Evolutionary conservation across 1,140 invertebrate genomes (phyloP).

Genomic region (Aricia agestis): DNA sequence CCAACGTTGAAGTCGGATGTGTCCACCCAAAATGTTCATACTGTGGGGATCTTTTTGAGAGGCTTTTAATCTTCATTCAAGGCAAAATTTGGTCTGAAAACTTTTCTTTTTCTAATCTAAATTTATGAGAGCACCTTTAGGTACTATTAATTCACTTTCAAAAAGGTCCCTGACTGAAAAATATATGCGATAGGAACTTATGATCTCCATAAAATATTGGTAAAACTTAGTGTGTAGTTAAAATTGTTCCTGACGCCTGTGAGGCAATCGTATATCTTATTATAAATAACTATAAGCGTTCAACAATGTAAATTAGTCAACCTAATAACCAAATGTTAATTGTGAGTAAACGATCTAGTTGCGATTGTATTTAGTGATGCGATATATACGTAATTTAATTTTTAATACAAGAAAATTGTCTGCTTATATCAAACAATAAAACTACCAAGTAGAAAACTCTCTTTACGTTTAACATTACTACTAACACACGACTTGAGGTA

Average conservation of each 20-base stretch:
- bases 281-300: conserved; percentile 63
- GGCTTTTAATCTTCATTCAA: not conserved
- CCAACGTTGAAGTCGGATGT: conserved; percentile 18
- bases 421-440: conserved; percentile 74
- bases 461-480: conserved; percentile 30
- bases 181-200: conserved; percentile 69
- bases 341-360: conserved; percentile 75
- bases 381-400: conserved; percentile 76
- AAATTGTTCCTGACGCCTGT: conserved; percentile 74
- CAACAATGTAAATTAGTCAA: conserved; percentile 65
- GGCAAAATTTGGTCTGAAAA: too few species aligned
- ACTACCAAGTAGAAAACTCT: conserved; percentile 65
- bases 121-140: too few species aligned
- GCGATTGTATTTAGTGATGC: conserved; percentile 74
- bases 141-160: not conserved
- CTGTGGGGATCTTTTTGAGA: conserved; percentile 9
- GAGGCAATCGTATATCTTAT: conserved; percentile 70
- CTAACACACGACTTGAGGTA: conserved; percentile 14
- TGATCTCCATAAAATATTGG: conserved; percentile 66
- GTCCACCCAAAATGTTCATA: conserved; percentile 6
- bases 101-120: too few species aligned
- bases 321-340: conserved; percentile 73
- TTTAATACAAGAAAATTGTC: conserved; percentile 70
- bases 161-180: conserved; percentile 39
- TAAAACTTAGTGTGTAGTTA: conserved; percentile 69